Percentiles rank a stretch among this genome's conserved stretches.
Evolutionary conservation across 2,797 vertebrate species (phyloP).

Genomic region (Gymnocypris eckloni): DNA sequence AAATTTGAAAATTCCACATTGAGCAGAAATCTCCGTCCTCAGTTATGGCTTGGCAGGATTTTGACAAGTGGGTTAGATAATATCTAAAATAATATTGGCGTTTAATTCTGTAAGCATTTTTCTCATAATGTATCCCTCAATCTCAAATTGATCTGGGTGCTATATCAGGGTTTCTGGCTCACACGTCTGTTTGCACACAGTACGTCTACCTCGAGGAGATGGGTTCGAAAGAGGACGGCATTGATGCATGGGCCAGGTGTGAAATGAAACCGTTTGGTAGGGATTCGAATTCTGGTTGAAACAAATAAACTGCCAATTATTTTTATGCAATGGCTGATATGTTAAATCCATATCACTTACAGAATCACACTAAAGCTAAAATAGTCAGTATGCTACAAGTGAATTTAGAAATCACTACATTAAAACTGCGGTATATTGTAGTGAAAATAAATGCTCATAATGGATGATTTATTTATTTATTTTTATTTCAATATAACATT

Average conservation of each 20-base stretch:
- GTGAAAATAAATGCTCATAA: neutral
- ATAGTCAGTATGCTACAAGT: neutral
- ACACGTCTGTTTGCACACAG: neutral
- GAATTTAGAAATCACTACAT: neutral
- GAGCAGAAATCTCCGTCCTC: neutral
- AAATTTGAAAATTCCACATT: neutral
- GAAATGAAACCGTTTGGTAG: neutral
- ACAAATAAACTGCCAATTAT: neutral
- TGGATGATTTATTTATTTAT: neutral
- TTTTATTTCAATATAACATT: too few species aligned
- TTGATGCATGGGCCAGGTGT: neutral
- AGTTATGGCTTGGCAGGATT: constrained; percentile 14
- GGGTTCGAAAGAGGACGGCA: neutral
- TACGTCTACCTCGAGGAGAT: neutral
- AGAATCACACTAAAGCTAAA: neutral
- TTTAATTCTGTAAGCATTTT: constrained; percentile 38
- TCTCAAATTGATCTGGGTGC: constrained; percentile 37
- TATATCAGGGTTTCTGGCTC: constrained; percentile 22
- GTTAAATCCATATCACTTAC: neutral
- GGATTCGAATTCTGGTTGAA: neutral
- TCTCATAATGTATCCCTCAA: constrained; percentile 30
- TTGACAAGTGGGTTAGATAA: constrained; percentile 20
- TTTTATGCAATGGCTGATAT: neutral
- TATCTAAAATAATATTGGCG: constrained; percentile 29
- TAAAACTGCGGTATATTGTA: neutral